Evolutionary conservation across 1,140 invertebrate genomes (phyloP), one percentile per base, ranked within the genome.

Genomic region (Zaprionus capensis): DNA sequence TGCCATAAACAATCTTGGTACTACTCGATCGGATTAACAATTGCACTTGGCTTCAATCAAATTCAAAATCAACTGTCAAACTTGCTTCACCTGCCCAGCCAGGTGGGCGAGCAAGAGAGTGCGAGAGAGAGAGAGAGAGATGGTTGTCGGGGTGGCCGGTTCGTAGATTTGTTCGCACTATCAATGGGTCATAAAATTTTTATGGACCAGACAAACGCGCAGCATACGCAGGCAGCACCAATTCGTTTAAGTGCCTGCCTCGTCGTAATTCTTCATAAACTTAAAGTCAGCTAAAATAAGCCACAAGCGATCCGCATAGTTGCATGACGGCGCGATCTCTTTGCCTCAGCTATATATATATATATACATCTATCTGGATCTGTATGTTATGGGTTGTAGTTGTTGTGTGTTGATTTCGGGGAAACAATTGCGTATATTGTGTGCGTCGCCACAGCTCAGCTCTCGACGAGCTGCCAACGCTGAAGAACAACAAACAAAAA

Each of bases 131-230:
- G 20, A 38, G 51, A 36, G 41, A 11, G 59, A 3, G 34, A 14
- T 26, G 31, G 31, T 24, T 9, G 36, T 20, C 31, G 31, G 44
- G 24, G 31, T 24, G 5, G 36, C 26, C 31, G 31, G 9, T 56
- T 71, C 62, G 75, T 72, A 71, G 75, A 76, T 88, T 87, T 76
- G 72, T 91, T 87, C 70, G 77, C 83, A 82, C 88, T 91, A 91
- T 91, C 81, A 84, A 91, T 91, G 68, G 75, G 71, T 91, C 88
- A 91, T 91, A 91, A 91, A 91, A 91, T 75, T 87, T 91, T 91
- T 91, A 91, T 88, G 70, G 82, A 72, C 79, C 71, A 76, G 62
- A 71, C 71, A 80, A 63, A 70, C 77, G 55, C 59, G 26, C 38
- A 58, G 74, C 82, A 82, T 76, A 80, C 68, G 72, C 79, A 86